phyloP scores from a whole-genome alignment of 2,888 invertebrate species.

The Lathronympha strigana region DNA sequence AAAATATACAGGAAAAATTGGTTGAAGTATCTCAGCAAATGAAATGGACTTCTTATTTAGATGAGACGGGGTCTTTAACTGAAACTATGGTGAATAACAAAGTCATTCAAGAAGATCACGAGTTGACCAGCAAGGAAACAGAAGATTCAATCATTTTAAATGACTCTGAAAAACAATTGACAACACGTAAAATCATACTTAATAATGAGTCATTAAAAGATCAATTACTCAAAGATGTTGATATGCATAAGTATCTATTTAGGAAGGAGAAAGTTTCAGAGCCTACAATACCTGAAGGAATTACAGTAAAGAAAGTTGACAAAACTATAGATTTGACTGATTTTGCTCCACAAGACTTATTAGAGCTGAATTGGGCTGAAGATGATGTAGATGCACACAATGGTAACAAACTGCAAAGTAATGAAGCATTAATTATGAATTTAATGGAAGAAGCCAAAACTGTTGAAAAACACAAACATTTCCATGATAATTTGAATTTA shows the following conservation, averaged over 20 bases:
- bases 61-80: slow-evolving; percentile 25
- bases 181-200: slow-evolving; percentile 21
- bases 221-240: slow-evolving; percentile 17
- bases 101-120: slow-evolving; percentile 1
- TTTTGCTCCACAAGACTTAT: slow-evolving; percentile 27
- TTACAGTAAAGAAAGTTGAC: slow-evolving; percentile 18
- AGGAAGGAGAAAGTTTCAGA: not conserved
- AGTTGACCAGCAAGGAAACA: not conserved
- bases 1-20: slow-evolving; percentile 24
- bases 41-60: slow-evolving; percentile 32
- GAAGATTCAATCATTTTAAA: not conserved
- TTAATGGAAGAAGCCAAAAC: slow-evolving; percentile 36
- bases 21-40: slow-evolving; percentile 31
- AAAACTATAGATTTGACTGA: slow-evolving; percentile 23
- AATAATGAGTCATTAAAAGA: slow-evolving; percentile 33
- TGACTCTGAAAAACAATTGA: not conserved
- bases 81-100: slow-evolving; percentile 18
- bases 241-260: slow-evolving; percentile 33
- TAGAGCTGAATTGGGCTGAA: slow-evolving; percentile 35
- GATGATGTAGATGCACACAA: slow-evolving; percentile 10
- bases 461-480: slow-evolving; percentile 9
- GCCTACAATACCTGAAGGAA: slow-evolving; percentile 23
- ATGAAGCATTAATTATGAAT: slow-evolving; percentile 38
- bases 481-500: slow-evolving; percentile 13
- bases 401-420: slow-evolving; percentile 25